Evolutionary conservation across 1,140 invertebrate species (phyloP).

Genomic region (Drosophila melanogaster): DNA sequence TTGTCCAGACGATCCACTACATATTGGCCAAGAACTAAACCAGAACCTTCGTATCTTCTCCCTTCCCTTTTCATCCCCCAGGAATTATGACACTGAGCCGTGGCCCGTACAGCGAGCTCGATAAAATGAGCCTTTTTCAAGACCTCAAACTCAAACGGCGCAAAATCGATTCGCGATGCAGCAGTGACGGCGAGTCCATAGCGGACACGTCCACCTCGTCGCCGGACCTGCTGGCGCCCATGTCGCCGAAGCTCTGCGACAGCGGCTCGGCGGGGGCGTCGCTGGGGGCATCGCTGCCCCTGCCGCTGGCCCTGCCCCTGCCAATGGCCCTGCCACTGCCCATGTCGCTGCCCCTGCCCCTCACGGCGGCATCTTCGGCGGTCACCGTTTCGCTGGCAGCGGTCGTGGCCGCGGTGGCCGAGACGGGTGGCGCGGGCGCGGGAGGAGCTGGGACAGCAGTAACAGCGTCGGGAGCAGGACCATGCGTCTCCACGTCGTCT

Average conservation of each 20-base stretch:
- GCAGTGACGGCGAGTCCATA: conserved; percentile 97
- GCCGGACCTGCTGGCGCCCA: conserved; percentile 91
- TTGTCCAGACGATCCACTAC: not conserved
- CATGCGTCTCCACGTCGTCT: conserved; percentile 46
- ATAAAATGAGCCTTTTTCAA: conserved; percentile 99
- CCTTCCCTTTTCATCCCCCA: conserved; percentile 83
- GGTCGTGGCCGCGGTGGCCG: conserved; percentile 46
- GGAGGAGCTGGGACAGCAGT: not conserved
- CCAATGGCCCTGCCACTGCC: conserved; percentile 53
- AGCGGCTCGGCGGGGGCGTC: conserved; percentile 76
- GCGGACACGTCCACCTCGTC: conserved; percentile 95
- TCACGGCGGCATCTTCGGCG: conserved; percentile 30
- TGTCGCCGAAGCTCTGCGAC: conserved; percentile 89
- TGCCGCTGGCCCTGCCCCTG: conserved; percentile 62
- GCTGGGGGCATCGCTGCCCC: conserved; percentile 64
- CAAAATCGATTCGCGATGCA: conserved; percentile 98
- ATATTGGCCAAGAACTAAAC: not conserved
- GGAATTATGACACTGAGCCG: conserved; percentile 99
- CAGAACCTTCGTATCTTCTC: not conserved
- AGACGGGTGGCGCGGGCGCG: conserved; percentile 11
- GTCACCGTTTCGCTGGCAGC: conserved; percentile 51
- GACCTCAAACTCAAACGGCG: conserved; percentile 98
- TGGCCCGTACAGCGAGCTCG: conserved; percentile 95
- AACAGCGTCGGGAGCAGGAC: conserved; percentile 15
- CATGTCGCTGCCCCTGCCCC: conserved; percentile 31